Percentiles rank a stretch among this genome's conserved stretches.
phyloP scores from a whole-genome alignment of 2,113 vertebrate species.

The Pseudolaguvia tuberculata region DNA sequence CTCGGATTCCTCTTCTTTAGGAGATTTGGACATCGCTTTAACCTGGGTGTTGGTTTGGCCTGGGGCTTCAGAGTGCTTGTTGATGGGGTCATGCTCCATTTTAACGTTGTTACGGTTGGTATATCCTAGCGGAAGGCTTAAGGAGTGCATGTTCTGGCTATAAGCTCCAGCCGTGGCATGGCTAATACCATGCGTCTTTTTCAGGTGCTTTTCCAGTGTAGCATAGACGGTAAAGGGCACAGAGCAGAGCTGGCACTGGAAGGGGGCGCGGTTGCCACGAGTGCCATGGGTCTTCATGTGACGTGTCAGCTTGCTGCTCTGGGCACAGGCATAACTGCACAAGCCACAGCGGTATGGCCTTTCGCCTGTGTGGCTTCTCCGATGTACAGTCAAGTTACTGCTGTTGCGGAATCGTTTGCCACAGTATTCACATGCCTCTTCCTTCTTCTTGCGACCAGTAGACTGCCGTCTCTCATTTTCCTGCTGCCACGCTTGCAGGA shows the following conservation, averaged over 20 bases:
- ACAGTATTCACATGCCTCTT: conserved; percentile 79
- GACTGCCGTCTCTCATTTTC: conserved; percentile 59
- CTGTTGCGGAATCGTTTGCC: conserved; percentile 81
- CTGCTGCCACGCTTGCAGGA: conserved; percentile 64
- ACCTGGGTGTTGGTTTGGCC: conserved; percentile 10
- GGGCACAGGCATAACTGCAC: conserved; percentile 80
- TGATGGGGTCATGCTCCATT: conserved; percentile 43
- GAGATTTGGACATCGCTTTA: conserved; percentile 34
- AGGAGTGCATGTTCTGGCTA: conserved; percentile 37
- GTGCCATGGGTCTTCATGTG: conserved; percentile 83
- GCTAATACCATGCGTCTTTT: conserved; percentile 72
- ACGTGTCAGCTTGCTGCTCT: conserved; percentile 84
- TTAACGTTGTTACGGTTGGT: conserved; percentile 46
- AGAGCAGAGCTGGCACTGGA: conserved; percentile 73
- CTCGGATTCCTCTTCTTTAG: conserved; percentile 51
- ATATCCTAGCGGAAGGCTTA: conserved; percentile 48
- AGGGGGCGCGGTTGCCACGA: conserved; percentile 68
- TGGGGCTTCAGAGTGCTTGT: conserved; percentile 3
- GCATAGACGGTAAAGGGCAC: conserved; percentile 81
- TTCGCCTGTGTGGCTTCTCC: conserved; percentile 80
- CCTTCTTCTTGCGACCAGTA: conserved; percentile 55
- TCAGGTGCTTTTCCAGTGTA: conserved; percentile 82
- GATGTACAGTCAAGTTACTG: conserved; percentile 84
- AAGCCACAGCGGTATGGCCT: conserved; percentile 77
- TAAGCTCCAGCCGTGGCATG: conserved; percentile 64